Evolutionary conservation across 2,888 invertebrate species (phyloP).

Genomic region (Tenthredo livida): DNA sequence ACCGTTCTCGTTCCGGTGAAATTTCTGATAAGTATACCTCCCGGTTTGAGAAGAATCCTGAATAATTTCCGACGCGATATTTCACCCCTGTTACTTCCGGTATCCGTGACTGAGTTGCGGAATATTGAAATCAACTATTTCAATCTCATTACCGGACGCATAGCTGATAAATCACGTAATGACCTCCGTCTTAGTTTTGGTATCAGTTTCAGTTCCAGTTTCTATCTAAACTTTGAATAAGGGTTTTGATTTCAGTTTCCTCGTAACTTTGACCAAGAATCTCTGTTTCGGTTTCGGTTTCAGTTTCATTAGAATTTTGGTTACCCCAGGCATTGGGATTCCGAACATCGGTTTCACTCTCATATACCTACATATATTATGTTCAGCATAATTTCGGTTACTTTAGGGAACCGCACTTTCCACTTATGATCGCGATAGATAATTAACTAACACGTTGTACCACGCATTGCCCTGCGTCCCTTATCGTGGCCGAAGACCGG

Average conservation of each 20-base stretch:
- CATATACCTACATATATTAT: not conserved
- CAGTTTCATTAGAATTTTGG: not conserved
- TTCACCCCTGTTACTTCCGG: not conserved
- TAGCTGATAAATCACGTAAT: not conserved
- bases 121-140: constrained; percentile 4
- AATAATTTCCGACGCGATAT: not conserved
- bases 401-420: not conserved
- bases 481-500: not conserved
- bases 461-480: not conserved
- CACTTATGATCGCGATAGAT: not conserved
- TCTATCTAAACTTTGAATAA: not conserved
- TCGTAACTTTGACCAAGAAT: not conserved
- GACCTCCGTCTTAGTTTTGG: not conserved
- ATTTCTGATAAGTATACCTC: not conserved
- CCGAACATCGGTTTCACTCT: not conserved
- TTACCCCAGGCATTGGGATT: not conserved
- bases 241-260: not conserved
- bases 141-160: not conserved
- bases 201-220: not conserved
- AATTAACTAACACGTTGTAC: not conserved
- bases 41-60: not conserved
- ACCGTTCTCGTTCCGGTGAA: not conserved
- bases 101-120: not conserved
- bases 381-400: not conserved
- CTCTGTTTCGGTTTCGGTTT: not conserved